Conservation (phyloP, 2,113 vertebrate genomes). For the Heterotilapia buettikoferi region DNA sequence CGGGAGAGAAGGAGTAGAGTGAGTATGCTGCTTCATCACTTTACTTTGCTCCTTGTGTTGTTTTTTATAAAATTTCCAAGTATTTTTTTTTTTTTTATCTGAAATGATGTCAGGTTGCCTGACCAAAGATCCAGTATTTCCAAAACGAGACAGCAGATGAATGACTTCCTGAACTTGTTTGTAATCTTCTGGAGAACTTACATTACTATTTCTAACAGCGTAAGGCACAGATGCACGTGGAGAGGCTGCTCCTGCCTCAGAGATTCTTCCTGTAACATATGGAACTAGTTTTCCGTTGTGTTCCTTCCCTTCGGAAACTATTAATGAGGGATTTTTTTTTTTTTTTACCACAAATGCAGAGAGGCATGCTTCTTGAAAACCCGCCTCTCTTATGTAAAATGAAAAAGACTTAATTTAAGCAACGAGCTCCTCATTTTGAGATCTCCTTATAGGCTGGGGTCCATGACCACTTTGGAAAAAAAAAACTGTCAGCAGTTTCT, state of each 20-base stretch:
- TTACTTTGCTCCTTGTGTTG: background rate
- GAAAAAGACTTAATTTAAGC: background rate
- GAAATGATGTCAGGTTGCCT: background rate
- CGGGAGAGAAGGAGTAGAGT: constrained; percentile 29
- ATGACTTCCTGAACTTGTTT: background rate
- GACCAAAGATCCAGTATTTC: background rate
- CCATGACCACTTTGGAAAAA: background rate
- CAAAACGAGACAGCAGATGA: background rate
- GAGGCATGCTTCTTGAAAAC: background rate
- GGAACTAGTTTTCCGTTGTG: constrained; percentile 32
- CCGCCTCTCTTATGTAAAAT: background rate
- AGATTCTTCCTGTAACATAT: constrained; percentile 52
- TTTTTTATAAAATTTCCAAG: background rate
- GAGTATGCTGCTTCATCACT: constrained; percentile 37
- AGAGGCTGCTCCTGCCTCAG: constrained; percentile 8
- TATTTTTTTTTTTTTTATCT: background rate
- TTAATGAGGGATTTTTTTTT: constrained; percentile 49
- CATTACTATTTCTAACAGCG: background rate
- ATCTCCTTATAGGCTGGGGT: background rate
- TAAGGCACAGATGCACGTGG: constrained; percentile 13
- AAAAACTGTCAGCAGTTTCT: background rate
- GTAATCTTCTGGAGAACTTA: background rate
- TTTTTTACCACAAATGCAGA: background rate
- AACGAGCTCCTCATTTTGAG: background rate
- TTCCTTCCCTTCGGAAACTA: constrained; percentile 43